phyloP scores from a whole-genome alignment of 2,888 invertebrate species.

The Hirtodrosophila alboralis region DNA sequence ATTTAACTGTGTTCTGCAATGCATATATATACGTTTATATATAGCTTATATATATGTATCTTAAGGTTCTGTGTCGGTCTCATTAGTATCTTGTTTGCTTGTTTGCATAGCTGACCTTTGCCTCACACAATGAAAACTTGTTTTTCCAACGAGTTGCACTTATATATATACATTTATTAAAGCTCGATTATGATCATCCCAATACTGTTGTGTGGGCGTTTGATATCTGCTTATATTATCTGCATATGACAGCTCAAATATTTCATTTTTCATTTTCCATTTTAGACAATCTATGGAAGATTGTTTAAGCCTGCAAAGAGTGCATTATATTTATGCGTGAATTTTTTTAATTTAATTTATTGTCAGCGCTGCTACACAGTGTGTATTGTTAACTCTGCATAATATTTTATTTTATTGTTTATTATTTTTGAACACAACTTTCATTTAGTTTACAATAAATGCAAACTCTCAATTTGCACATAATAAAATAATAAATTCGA shows the following conservation, averaged over 20 bases:
- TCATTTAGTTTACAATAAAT: not conserved
- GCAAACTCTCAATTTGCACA: conserved; percentile 23
- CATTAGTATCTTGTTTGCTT: conserved; percentile 43
- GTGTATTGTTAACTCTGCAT: too few relatives aligned
- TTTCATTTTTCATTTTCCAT: conserved; percentile 5
- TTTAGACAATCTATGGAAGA: conserved; percentile 7
- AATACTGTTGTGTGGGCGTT: conserved; percentile 45
- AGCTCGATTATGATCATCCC: conserved; percentile 23
- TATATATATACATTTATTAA: conserved; percentile 23
- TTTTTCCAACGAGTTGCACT: conserved; percentile 29
- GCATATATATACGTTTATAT: conserved; percentile 6
- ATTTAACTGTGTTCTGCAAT: conserved; percentile 24
- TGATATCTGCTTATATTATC: too few relatives aligned
- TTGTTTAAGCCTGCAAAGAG: conserved; percentile 2
- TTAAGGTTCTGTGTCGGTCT: conserved; percentile 42
- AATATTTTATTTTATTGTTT: conserved; percentile 6
- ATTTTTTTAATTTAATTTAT: conserved; percentile 2
- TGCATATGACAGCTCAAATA: conserved; percentile 7
- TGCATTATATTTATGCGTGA: conserved; percentile 17
- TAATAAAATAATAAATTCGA: conserved; percentile 15
- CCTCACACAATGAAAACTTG: conserved; percentile 51
- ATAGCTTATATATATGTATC: conserved; percentile 11
- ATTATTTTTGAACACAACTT: too few relatives aligned
- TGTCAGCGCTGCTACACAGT: too few relatives aligned
- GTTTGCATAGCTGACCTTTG: conserved; percentile 47